Evolutionary conservation across 1,140 invertebrate genomes (phyloP), one percentile per base, ranked within the genome.

Genomic region (Tenebrio molitor): DNA sequence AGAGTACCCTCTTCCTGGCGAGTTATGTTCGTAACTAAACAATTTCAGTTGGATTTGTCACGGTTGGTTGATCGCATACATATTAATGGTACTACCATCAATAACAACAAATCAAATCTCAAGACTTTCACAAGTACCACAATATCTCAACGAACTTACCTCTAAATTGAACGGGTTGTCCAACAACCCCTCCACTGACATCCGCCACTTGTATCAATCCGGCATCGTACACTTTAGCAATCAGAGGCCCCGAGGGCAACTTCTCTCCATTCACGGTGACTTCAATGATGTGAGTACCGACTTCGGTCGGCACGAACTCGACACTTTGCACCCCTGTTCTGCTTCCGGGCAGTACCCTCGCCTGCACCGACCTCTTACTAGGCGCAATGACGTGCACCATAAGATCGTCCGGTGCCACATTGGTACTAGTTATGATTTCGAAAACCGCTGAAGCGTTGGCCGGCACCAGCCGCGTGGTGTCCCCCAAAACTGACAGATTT

Each of bases 141-240:
- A 67, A 12, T 41, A 19, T 4, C 12, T n/a, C 1, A 12, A 15
- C 25, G 12, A 46, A 78, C 78, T 80, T 84, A 93, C 93, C 93
- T 92, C 93, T 91, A 82, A 98, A 97, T 84, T 97, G 95, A 82
- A 94, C 95, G 76, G 95, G 91, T 86, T 97, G 93, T 75, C 95
- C 95, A 14, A 97, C 92, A 75, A 95, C 90, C 74, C 95, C 94
- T 78, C 95, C 94, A 82, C 91, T 93, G 42, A 97, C 93, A 84
- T 98, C 96, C 34, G 93, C 93, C 72, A 98, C 94, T 86, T 93
- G 91, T 79, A 97, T 97, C 44, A 96, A 87, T 74, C 92, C 93
- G 73, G 95, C 91, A 84, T 97, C 95, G 83, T 97, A 97, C 62
- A 95, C 95, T 88, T 97, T 97, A 74, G 94, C 94, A 65, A 96